These are phyloP conservation scores for Lepilemur septentrionalis DNA, from an alignment of 2,797 vertebrate species.

Conservation along the genomic window DNA sequence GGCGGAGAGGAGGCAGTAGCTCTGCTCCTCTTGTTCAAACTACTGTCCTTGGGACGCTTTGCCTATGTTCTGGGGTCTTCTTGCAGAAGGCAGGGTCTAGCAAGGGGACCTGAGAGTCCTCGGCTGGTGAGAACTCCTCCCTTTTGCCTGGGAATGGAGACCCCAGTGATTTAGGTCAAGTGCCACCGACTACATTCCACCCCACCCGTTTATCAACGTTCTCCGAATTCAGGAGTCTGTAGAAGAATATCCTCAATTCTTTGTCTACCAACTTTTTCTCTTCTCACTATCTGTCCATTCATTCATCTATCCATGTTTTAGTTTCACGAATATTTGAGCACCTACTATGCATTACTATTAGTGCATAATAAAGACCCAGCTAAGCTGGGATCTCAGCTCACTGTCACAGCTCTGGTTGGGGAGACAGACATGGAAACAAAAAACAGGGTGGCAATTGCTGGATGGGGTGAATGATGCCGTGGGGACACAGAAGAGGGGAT, in stretches of 20 bases:
- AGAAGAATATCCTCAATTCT: not conserved
- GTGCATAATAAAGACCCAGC: not conserved
- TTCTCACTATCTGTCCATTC: not conserved
- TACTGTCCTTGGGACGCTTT: not conserved
- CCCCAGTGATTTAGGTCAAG: not conserved
- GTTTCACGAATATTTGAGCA: not conserved
- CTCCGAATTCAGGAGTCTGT: not conserved
- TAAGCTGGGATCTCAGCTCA: not conserved
- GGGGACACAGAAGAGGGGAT: not conserved
- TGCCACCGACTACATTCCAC: not conserved
- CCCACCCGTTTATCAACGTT: not conserved
- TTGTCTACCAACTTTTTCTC: not conserved
- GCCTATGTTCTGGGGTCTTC: not conserved
- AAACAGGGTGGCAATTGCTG: not conserved
- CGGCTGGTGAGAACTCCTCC: not conserved
- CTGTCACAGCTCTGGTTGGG: not conserved
- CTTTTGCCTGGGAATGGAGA: not conserved
- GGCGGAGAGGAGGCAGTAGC: rapidly evolving
- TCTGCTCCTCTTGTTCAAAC: too few species aligned
- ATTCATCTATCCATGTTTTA: not conserved
- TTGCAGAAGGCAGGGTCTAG: not conserved
- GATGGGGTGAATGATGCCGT: not conserved
- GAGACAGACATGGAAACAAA: not conserved
- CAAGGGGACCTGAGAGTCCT: not conserved
- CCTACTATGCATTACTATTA: not conserved